Conservation (phyloP, 2,797 vertebrate genomes). For the Chloroceryle inda region DNA sequence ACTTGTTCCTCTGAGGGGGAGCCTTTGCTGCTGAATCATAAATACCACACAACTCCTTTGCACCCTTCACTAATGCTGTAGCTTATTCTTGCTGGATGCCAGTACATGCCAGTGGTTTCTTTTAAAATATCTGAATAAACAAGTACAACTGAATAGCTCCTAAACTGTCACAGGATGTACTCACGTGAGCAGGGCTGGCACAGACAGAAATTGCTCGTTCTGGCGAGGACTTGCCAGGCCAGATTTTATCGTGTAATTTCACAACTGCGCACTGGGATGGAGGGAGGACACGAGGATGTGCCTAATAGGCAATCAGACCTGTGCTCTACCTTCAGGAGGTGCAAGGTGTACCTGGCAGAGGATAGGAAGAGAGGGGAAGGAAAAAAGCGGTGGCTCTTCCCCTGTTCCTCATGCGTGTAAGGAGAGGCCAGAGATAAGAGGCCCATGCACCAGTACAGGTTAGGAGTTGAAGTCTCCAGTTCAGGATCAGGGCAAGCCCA, state of each 20-base stretch:
- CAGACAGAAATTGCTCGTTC: background rate
- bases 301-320: background rate
- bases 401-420: background rate
- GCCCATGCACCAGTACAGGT: too few species aligned
- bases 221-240: background rate
- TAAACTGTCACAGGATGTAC: background rate
- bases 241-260: background rate
- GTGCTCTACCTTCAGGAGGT: background rate
- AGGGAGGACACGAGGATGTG: rapidly evolving
- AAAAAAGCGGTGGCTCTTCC: background rate
- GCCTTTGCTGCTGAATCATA: background rate
- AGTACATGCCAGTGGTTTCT: background rate
- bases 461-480: too few species aligned
- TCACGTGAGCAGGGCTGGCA: rapidly evolving
- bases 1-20: background rate
- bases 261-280: background rate
- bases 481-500: too few species aligned
- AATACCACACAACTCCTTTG: background rate
- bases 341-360: background rate
- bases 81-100: background rate
- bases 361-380: background rate
- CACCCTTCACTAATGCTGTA: background rate
- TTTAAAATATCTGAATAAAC: background rate
- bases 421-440: background rate
- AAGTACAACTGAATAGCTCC: background rate